A percentile compares a stretch with the other conserved stretches of the same genome.
Conservation (phyloP, 2,113 vertebrate genomes). For the Callipepla californica region DNA sequence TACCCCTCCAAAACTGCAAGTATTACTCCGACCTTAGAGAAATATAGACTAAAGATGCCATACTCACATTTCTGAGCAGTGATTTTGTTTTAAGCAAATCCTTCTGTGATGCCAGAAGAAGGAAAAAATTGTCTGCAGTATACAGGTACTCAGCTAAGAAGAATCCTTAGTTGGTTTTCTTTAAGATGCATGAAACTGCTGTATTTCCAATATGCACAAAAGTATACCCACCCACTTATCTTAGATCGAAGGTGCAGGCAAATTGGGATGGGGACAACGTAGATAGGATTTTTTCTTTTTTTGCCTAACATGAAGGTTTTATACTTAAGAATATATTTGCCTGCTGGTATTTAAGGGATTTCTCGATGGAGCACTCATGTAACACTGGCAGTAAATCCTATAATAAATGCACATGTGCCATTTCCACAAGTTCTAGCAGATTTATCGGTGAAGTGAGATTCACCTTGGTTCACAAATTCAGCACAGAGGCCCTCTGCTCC, state of each 20-base stretch:
- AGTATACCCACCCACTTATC: neutral
- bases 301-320: neutral
- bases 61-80: neutral
- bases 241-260: neutral
- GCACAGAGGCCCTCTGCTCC: neutral
- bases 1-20: neutral
- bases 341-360: neutral
- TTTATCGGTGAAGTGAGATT: neutral
- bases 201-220: neutral
- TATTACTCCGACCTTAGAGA: neutral
- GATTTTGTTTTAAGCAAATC: neutral
- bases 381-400: neutral
- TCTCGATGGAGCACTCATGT: neutral
- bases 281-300: neutral
- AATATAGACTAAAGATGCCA: neutral
- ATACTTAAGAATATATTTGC: neutral
- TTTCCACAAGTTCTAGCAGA: neutral
- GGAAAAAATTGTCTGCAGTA: accelerated
- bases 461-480: neutral
- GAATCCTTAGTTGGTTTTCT: neutral
- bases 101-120: neutral
- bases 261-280: neutral
- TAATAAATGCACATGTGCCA: neutral
- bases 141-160: neutral
- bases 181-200: accelerated